Evolutionary conservation across 2,113 vertebrate genomes (phyloP).

Genomic region (Mastomys coucha): DNA sequence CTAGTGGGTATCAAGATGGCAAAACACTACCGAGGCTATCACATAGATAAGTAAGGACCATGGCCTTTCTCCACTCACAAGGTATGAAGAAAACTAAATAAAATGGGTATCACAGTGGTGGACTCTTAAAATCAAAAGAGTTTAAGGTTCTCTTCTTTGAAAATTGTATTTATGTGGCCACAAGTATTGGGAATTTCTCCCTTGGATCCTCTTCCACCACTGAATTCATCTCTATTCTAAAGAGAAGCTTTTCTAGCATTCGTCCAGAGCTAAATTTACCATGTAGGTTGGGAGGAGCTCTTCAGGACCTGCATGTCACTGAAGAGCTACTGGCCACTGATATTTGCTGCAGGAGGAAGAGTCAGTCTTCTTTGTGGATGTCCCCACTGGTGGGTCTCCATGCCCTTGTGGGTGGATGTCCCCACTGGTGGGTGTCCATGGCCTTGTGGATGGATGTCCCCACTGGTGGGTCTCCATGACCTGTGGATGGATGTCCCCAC

Average conservation of each 20-base stretch:
- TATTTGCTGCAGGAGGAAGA: not conserved
- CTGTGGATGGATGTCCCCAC: not conserved
- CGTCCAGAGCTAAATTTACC: no score
- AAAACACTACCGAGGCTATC: not conserved
- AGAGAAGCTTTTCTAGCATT: not conserved
- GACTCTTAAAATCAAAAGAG: slow-evolving; percentile 8
- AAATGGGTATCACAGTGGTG: not conserved
- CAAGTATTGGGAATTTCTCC: not conserved
- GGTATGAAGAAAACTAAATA: slow-evolving; percentile 3
- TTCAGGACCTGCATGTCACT: no score
- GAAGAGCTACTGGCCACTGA: not conserved
- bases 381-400: not conserved
- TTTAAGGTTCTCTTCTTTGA: not conserved
- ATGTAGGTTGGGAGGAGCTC: not conserved
- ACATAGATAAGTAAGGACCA: not conserved
- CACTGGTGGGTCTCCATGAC: not conserved
- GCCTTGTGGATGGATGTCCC: not conserved
- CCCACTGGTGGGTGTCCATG: not conserved
- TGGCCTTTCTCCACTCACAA: not conserved
- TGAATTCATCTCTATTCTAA: not conserved
- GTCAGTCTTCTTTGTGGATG: not conserved
- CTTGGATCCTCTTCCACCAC: not conserved
- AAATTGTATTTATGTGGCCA: not conserved
- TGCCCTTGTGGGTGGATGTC: not conserved
- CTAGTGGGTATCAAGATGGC: not conserved